Base-by-base conservation (phyloP, 2,888 invertebrate genomes). In the Polydrusus cervinus region DNA sequence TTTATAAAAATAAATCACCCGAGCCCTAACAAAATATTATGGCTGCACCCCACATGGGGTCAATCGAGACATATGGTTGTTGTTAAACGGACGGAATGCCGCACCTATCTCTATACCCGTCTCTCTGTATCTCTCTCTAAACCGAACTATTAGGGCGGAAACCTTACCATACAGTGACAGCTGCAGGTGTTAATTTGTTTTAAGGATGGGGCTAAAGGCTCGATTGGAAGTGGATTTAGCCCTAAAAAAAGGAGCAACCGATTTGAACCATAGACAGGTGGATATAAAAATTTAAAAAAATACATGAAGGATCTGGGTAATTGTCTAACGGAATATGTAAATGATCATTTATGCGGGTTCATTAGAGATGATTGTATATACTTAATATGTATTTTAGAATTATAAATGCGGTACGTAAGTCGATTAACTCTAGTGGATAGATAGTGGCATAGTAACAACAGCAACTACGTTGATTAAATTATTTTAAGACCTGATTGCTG, bases 301-400 rank as follows among this genome's bases (percentile, higher is more conserved):
- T 51, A 16, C 38, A 40, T 13, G 53, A 66, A 66, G 66, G 66
- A 66, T 66, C 40, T 53, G 66, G 66, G 66, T 66, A 16, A 53
- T 51, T 66, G 11, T 14, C 40, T 53, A 66, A 66, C 66, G 18
- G 66, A 34, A n/a, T 40, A 34, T 40, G 64, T 34, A 49, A 64
- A 64, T 64, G 51, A 51, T 18, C 53, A 20, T 14, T 13, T n/a
- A 66, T 66, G 40, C 66, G 66, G 66, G 66, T 14, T 66, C 3
- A 25, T 25, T 25, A 25, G 25, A 25, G 25, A 25, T 25, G 25
- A 25, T 25, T 25, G 25, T 25, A 25, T 25, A 25, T 25, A 5
- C 25, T 25, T 25, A 25, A 25, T 25, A 25, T 25, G 5, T 25
- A 3, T 25, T 25, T 25, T 25, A 3, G 1, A 25, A 25, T 25